A percentile compares a stretch with the other conserved stretches of the same genome.
These are phyloP conservation scores for Lepidonotus clava DNA, from an alignment of 2,888 invertebrate genomes.

Conservation along the genomic window DNA sequence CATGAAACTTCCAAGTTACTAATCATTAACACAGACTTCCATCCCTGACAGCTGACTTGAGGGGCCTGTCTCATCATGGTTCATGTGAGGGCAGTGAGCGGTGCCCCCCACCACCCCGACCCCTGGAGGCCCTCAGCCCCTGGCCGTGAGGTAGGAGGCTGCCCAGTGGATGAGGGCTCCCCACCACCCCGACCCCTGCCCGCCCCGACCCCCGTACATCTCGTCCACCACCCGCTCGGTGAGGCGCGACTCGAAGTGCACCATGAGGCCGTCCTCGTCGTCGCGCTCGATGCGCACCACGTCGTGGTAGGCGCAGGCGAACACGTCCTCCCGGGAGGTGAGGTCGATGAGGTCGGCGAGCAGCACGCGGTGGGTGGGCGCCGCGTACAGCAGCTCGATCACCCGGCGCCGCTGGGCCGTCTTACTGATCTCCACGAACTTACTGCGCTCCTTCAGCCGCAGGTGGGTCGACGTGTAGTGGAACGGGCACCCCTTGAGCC, in stretches of 20 bases:
- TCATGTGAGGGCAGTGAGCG: too few species aligned
- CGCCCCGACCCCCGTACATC: not conserved
- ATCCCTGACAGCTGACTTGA: too few species aligned
- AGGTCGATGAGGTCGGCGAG: slow-evolving; percentile 57
- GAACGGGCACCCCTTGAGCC: slow-evolving; percentile 51
- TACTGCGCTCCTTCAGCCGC: slow-evolving; percentile 60
- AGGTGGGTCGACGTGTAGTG: slow-evolving; percentile 51
- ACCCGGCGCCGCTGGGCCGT: slow-evolving; percentile 53
- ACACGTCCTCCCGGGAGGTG: slow-evolving; percentile 53
- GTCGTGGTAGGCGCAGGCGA: slow-evolving; percentile 45
- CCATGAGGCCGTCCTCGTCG: not conserved
- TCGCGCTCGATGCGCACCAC: slow-evolving; percentile 56
- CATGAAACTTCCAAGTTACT: too few species aligned
- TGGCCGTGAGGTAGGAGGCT: not conserved
- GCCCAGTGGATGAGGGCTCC: not conserved
- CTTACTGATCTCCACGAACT: slow-evolving; percentile 60
- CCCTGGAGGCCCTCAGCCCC: too few species aligned
- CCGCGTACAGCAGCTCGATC: slow-evolving; percentile 51
- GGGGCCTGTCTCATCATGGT: too few species aligned
- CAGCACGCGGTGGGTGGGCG: slow-evolving; percentile 47
- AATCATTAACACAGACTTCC: too few species aligned
- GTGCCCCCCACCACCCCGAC: too few species aligned
- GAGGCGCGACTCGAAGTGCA: slow-evolving; percentile 36
- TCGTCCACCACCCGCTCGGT: slow-evolving; percentile 32
- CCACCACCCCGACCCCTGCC: not conserved